Evolutionary conservation across 2,888 invertebrate genomes (phyloP).

Genomic region (Hydrotaea diabolus): DNA sequence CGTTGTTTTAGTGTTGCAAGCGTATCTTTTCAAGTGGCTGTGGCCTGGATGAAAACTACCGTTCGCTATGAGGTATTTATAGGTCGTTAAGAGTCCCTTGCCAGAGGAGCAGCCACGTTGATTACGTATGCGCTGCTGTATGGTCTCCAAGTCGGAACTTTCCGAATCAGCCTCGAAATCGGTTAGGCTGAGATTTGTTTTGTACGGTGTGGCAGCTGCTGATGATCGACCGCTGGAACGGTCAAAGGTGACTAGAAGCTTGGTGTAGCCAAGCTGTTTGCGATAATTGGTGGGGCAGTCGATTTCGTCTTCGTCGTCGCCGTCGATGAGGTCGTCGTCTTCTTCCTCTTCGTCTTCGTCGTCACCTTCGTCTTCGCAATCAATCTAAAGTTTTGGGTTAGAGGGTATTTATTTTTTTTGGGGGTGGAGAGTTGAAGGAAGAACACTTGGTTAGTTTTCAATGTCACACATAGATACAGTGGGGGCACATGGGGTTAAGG

Average conservation of each 20-base stretch:
- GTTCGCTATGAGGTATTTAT: constrained; percentile 30
- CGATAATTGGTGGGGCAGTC: constrained; percentile 74
- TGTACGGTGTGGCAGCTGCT: constrained; percentile 69
- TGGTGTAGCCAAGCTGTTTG: constrained; percentile 69
- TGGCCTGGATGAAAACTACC: constrained; percentile 13
- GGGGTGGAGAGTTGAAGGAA: constrained; percentile 26
- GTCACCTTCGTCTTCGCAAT: constrained; percentile 77
- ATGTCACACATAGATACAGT: background rate
- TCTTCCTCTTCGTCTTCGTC: constrained; percentile 74
- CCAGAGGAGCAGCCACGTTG: constrained; percentile 49
- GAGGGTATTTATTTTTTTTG: background rate
- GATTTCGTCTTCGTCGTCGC: constrained; percentile 69
- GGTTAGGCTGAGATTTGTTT: constrained; percentile 71
- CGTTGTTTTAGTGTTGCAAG: no score
- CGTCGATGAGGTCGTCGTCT: constrained; percentile 74
- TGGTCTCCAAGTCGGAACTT: constrained; percentile 79
- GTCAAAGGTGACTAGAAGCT: constrained; percentile 70
- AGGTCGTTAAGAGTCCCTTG: constrained; percentile 13
- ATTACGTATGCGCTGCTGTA: constrained; percentile 60
- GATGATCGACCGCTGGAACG: constrained; percentile 66
- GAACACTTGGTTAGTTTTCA: constrained; percentile 7
- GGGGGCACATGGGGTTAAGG: background rate
- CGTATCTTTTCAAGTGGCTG: background rate
- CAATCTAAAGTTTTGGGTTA: constrained; percentile 66
- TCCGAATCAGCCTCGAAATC: constrained; percentile 85